Evolutionary conservation across 1,140 invertebrate species (phyloP).

Genomic region (Dysdera silvatica): DNA sequence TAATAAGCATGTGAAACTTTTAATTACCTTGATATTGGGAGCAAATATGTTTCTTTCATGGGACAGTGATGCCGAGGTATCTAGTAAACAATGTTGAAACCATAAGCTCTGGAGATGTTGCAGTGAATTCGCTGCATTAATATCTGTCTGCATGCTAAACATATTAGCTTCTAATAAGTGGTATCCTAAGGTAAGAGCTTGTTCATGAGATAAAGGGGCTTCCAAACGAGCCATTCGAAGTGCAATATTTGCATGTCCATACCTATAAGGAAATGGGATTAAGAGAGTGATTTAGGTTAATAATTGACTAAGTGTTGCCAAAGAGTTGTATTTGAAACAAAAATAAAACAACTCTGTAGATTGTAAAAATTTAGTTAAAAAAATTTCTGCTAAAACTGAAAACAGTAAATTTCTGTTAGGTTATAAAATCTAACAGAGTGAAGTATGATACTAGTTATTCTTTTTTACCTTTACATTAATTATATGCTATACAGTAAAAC

Average conservation of each 20-base stretch:
- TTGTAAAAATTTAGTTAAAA: background rate
- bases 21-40: no score
- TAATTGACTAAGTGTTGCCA: background rate
- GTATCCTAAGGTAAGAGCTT: background rate
- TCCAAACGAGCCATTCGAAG: background rate
- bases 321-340: background rate
- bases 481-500: background rate
- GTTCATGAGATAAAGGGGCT: background rate
- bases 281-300: background rate
- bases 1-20: no score
- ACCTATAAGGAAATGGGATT: background rate
- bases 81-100: no score
- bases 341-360: background rate
- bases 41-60: no score
- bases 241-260: background rate
- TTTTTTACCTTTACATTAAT: no score
- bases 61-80: no score
- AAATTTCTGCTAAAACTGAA: background rate
- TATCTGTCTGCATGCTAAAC: no score
- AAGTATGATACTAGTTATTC: background rate
- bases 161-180: no score
- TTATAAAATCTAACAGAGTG: background rate
- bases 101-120: no score
- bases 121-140: no score
- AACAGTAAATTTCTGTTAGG: background rate